Conservation (phyloP, 2,113 vertebrate species). For the Mugil cephalus region DNA sequence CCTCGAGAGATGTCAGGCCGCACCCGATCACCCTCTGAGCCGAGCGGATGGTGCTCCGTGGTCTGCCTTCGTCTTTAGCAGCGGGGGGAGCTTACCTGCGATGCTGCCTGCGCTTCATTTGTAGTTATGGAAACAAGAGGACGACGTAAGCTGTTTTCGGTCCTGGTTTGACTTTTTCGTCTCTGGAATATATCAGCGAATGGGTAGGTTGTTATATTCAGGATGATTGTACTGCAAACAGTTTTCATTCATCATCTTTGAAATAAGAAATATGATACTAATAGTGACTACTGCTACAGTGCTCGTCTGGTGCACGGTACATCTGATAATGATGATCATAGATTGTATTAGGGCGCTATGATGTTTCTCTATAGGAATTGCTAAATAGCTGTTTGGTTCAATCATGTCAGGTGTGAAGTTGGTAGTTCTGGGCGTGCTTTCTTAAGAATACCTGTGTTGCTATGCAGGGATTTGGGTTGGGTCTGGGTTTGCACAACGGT, state of each 20-base stretch:
- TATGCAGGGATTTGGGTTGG: constrained; percentile 16
- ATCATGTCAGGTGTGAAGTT: too few relatives aligned
- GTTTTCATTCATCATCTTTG: neutral
- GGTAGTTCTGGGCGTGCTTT: neutral
- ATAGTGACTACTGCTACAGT: neutral
- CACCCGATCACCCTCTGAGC: too few relatives aligned
- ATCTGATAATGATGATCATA: neutral
- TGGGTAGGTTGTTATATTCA: neutral
- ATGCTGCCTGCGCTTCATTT: constrained; percentile 14
- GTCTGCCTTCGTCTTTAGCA: too few relatives aligned
- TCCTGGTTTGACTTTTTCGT: constrained; percentile 9
- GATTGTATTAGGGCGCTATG: neutral
- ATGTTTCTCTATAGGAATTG: neutral
- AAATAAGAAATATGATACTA: neutral
- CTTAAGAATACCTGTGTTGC: neutral
- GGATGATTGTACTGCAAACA: neutral
- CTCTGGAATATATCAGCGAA: constrained; percentile 6
- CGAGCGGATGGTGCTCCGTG: too few relatives aligned
- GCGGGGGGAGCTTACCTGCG: neutral
- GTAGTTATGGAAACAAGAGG: constrained; percentile 58
- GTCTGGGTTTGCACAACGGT: constrained; percentile 33
- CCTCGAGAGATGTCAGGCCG: too few relatives aligned
- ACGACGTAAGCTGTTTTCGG: constrained; percentile 21
- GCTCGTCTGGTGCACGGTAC: neutral
- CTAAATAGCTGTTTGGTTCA: too few relatives aligned